Evolutionary conservation across 2,113 vertebrate genomes (phyloP).

Genomic region (Pseudonaja textilis): DNA sequence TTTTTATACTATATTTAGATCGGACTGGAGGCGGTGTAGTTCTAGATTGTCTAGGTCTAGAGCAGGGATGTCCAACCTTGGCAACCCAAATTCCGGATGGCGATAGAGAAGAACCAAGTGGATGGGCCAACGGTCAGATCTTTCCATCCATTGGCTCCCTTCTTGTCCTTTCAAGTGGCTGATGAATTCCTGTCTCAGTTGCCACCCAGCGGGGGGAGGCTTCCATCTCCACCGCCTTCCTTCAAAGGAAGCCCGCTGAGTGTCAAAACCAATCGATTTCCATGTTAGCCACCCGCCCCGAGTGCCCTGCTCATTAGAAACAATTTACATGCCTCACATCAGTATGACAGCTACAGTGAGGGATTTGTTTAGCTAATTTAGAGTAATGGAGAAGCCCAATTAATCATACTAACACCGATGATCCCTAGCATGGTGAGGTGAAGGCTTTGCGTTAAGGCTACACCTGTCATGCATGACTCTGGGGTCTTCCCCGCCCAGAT

Average conservation of each 20-base stretch:
- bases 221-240: accelerated
- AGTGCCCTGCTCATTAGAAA: constrained; percentile 63
- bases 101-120: neutral
- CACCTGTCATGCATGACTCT: constrained; percentile 38
- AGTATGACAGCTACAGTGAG: constrained; percentile 63
- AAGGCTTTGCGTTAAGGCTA: constrained; percentile 14
- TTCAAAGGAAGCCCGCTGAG: neutral
- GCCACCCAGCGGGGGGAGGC: neutral
- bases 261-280: constrained; percentile 47
- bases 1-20: too few species aligned
- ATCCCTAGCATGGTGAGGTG: constrained; percentile 16
- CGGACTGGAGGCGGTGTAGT: too few species aligned
- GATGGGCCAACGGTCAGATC: neutral
- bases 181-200: neutral
- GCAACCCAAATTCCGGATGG: neutral
- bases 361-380: constrained; percentile 75
- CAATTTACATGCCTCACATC: constrained; percentile 69
- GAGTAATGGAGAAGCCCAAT: constrained; percentile 69
- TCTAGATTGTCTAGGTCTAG: too few species aligned
- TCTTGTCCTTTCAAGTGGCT: neutral
- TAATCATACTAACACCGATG: constrained; percentile 60
- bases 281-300: constrained; percentile 31
- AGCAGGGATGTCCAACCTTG: too few species aligned
- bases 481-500: neutral
- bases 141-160: neutral